Percentiles rank a stretch among this genome's conserved stretches.
Conservation (phyloP, 2,113 vertebrate species). For the human (Homo sapiens) region DNA sequence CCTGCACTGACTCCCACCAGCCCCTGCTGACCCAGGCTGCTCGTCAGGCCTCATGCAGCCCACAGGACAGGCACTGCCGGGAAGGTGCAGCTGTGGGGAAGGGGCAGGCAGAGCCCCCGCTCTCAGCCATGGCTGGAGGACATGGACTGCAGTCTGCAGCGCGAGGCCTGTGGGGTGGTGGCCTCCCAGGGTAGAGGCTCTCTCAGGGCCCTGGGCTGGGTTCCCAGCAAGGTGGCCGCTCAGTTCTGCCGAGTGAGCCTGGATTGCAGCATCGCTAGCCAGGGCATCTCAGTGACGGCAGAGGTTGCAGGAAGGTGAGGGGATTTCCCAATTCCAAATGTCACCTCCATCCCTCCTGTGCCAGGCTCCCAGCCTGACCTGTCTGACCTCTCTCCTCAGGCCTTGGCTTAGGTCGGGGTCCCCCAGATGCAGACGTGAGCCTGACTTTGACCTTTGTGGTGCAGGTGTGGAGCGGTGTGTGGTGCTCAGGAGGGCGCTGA, state of each 20-base stretch:
- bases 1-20: background rate
- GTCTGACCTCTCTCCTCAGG: background rate
- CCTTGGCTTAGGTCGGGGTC: background rate
- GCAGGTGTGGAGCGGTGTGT: background rate
- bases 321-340: background rate
- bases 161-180: background rate
- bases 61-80: background rate
- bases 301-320: too few species aligned
- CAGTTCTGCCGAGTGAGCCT: background rate
- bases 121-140: background rate
- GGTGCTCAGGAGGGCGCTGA: fast-evolving
- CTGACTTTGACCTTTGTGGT: background rate
- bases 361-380: background rate
- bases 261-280: background rate
- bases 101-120: too few species aligned
- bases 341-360: background rate
- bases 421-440: background rate
- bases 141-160: background rate
- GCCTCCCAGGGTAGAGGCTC: background rate
- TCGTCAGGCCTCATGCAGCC: background rate
- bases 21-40: background rate
- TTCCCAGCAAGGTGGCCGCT: too few species aligned
- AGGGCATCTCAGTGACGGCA: too few species aligned
- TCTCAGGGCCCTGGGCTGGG: background rate
- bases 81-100: background rate